phyloP scores from a whole-genome alignment of 23 tunicate genomes.

The Ciona savignyi region DNA sequence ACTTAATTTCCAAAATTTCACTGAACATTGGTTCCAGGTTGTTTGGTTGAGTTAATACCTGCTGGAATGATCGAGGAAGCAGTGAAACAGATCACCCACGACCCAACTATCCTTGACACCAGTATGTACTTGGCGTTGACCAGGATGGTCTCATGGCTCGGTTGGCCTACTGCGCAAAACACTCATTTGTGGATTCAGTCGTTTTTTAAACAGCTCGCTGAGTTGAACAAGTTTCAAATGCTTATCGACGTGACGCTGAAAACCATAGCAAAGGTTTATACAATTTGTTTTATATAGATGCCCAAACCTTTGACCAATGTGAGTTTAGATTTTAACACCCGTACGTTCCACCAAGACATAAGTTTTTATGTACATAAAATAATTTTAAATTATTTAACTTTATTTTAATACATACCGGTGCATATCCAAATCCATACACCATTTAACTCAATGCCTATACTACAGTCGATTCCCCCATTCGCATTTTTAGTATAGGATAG shows the following conservation, averaged over 20 bases:
- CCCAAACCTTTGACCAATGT: too few relatives aligned
- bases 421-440: too few relatives aligned
- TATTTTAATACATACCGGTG: too few relatives aligned
- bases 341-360: too few relatives aligned
- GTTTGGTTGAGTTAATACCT: constrained; percentile 38
- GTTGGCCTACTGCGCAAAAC: constrained; percentile 39
- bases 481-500: too few relatives aligned
- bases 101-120: constrained; percentile 14
- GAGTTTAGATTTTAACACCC: too few relatives aligned
- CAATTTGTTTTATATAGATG: neutral
- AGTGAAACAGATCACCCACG: constrained; percentile 21
- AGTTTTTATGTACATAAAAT: too few relatives aligned
- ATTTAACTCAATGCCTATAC: too few relatives aligned
- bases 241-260: constrained; percentile 41
- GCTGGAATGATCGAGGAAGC: constrained; percentile 4
- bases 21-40: constrained; percentile 34
- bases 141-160: constrained; percentile 43
- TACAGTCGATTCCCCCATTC: too few relatives aligned
- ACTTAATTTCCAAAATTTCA: too few relatives aligned
- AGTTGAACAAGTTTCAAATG: constrained; percentile 18
- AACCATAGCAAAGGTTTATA: constrained; percentile 29
- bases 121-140: constrained; percentile 30
- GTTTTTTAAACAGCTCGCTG: constrained; percentile 31
- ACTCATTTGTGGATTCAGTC: constrained; percentile 28
- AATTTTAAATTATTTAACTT: too few relatives aligned